These are phyloP conservation scores for Cebus imitator DNA, from an alignment of 2,113 vertebrate genomes.

Conservation along the genomic window DNA sequence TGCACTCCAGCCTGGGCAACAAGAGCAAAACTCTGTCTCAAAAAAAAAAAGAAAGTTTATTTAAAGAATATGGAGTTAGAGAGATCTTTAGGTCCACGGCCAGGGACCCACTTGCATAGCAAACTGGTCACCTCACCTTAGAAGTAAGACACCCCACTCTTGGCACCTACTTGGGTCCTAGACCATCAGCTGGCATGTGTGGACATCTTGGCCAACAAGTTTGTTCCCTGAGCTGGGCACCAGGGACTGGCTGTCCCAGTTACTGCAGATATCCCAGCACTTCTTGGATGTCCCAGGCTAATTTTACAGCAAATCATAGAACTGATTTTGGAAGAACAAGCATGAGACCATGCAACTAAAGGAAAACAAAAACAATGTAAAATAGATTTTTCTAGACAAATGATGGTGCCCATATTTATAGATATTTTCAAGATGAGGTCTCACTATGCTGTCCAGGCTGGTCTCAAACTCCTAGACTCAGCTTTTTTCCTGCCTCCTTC, in stretches of 20 bases:
- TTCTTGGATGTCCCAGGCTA: conserved; percentile 22
- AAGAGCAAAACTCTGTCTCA: no score
- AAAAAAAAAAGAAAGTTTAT: not conserved
- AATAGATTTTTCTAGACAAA: not conserved
- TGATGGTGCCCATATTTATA: not conserved
- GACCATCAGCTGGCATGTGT: not conserved
- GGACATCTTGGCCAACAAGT: not conserved
- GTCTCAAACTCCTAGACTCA: not conserved
- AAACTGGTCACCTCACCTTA: not conserved
- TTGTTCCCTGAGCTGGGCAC: conserved; percentile 19
- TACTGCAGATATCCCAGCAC: not conserved
- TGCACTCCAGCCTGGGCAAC: no score
- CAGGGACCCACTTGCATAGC: not conserved
- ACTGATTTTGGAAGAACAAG: conserved; percentile 41
- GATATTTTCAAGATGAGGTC: not conserved
- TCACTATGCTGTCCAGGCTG: not conserved
- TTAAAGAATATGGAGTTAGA: not conserved
- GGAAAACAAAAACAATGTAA: conserved; percentile 7
- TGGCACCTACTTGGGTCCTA: not conserved
- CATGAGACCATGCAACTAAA: not conserved
- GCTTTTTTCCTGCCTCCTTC: not conserved
- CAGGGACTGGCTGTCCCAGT: not conserved
- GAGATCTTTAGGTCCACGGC: not conserved
- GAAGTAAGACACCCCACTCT: not conserved
- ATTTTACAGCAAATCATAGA: conserved; percentile 32